These are phyloP conservation scores for Formica selysi DNA, from an alignment of 1,140 invertebrate genomes.

Conservation along the genomic window DNA sequence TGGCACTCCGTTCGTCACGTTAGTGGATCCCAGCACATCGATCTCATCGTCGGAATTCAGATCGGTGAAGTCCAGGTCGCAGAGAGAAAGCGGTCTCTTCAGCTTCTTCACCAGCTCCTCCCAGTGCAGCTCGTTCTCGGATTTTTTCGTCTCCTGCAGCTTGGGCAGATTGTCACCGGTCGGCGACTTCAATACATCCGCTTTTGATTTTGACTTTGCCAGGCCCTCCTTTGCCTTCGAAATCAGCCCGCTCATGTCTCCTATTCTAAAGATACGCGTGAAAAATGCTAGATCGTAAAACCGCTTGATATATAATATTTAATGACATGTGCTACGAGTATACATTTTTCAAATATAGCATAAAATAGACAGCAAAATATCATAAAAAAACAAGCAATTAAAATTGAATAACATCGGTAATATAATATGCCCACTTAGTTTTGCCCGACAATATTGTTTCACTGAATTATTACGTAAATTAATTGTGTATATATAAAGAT, in stretches of 20 bases:
- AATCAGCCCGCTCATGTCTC: conserved; percentile 95
- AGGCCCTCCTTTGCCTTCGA: conserved; percentile 97
- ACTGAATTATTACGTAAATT: conserved; percentile 1
- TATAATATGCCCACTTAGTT: neutral
- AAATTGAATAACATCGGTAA: neutral
- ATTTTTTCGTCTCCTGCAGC: conserved; percentile 92
- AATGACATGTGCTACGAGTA: neutral
- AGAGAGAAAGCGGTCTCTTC: conserved; percentile 94
- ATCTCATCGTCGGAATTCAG: conserved; percentile 93
- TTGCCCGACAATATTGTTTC: neutral
- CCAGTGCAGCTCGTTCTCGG: conserved; percentile 98
- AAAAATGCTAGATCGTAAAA: neutral
- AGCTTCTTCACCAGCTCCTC: conserved; percentile 94
- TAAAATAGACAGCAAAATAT: neutral
- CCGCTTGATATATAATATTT: conserved; percentile 11
- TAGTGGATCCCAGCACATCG: conserved; percentile 88
- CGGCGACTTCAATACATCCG: conserved; percentile 90
- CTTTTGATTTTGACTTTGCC: conserved; percentile 93
- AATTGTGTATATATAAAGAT: neutral
- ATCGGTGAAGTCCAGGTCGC: conserved; percentile 98
- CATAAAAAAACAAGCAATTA: neutral
- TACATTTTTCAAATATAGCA: neutral
- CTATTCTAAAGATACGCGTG: conserved; percentile 85
- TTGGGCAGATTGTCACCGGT: conserved; percentile 88
- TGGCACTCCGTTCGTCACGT: conserved; percentile 89